These are phyloP conservation scores for Garra rufa DNA, from an alignment of 2,113 vertebrate species.

Conservation along the genomic window DNA sequence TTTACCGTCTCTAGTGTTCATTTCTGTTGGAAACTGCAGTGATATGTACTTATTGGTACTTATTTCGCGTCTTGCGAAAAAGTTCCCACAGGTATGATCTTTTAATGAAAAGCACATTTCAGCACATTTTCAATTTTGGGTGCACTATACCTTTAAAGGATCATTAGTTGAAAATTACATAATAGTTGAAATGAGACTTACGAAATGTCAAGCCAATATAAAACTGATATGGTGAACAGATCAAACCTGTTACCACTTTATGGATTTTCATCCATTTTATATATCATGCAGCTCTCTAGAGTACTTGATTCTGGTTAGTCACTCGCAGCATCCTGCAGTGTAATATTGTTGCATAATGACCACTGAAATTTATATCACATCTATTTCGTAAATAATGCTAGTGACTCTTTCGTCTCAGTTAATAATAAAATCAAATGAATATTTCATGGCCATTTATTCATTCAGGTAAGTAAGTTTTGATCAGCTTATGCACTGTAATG, in stretches of 20 bases:
- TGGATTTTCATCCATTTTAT: neutral
- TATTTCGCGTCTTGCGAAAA: no score
- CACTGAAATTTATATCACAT: neutral
- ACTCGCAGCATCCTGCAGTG: neutral
- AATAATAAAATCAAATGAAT: neutral
- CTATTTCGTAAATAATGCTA: neutral
- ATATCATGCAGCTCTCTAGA: neutral
- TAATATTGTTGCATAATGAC: neutral
- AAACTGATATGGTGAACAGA: neutral
- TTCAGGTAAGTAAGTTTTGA: neutral
- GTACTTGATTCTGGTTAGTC: neutral
- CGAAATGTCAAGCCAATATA: neutral
- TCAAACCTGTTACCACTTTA: neutral
- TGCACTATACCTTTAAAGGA: neutral
- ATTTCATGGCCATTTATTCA: neutral
- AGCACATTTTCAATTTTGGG: neutral
- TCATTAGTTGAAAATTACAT: neutral
- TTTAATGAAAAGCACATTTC: no score
- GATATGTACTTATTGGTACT: no score
- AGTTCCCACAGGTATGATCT: no score
- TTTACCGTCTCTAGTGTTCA: no score
- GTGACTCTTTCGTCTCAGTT: neutral
- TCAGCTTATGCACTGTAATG: neutral
- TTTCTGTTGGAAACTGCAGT: no score
- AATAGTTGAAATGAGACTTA: slow-evolving; percentile 8